A percentile compares a stretch with the other conserved stretches of the same genome.
Conservation (phyloP, 1,140 invertebrate species). For the Bicyclus anynana region DNA sequence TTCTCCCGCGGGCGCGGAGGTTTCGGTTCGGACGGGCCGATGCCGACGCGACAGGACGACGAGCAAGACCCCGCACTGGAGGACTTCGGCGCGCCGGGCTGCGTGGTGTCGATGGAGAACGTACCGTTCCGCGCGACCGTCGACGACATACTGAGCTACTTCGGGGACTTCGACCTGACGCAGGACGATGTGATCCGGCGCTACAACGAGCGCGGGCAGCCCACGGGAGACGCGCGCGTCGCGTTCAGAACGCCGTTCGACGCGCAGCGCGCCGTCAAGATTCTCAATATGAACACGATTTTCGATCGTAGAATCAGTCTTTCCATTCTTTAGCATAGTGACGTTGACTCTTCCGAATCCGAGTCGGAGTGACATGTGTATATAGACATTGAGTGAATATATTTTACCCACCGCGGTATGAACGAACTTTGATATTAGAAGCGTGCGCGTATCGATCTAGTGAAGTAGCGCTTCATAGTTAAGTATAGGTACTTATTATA, state of each 20-base stretch:
- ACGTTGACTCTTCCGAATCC: not conserved
- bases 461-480: not conserved
- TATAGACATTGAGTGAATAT: not conserved
- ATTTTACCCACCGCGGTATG: not conserved
- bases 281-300: conserved; percentile 54
- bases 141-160: conserved; percentile 92
- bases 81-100: conserved; percentile 87
- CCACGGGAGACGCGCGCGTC: conserved; percentile 93
- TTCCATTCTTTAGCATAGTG: conserved; percentile 50
- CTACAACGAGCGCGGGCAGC: conserved; percentile 89
- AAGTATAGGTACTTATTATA: not conserved
- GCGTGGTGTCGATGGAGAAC: conserved; percentile 90
- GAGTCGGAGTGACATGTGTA: not conserved
- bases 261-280: conserved; percentile 84
- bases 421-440: not conserved
- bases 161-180: conserved; percentile 85
- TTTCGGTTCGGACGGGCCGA: conserved; percentile 38
- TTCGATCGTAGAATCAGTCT: conserved; percentile 61
- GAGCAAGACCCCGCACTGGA: conserved; percentile 68
- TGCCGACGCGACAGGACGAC: conserved; percentile 24
- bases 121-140: conserved; percentile 91
- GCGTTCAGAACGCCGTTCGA: conserved; percentile 87
- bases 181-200: conserved; percentile 88
- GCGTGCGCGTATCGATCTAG: not conserved
- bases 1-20: conserved; percentile 52